phyloP scores from a whole-genome alignment of 2,797 vertebrate genomes.

The Arremon brunneinucha region DNA sequence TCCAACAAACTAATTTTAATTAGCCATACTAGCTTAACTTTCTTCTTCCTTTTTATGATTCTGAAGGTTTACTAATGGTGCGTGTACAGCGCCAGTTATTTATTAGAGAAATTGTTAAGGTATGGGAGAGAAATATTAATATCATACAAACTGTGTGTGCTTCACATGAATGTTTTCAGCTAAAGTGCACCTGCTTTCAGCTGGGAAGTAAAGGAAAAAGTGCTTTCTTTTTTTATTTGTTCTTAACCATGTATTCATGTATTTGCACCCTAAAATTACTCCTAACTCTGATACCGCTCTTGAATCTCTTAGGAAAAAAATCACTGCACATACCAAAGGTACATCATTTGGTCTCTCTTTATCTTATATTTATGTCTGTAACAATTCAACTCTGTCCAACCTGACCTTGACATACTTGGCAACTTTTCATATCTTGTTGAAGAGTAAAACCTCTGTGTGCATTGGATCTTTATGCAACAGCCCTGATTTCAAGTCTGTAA shows the following conservation, averaged over 20 bases:
- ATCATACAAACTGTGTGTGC: neutral
- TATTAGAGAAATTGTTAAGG: neutral
- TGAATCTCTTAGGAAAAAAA: neutral
- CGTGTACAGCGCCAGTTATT: neutral
- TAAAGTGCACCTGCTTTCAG: neutral
- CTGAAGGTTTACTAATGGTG: conserved; percentile 14
- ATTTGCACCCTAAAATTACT: neutral
- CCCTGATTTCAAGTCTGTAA: neutral
- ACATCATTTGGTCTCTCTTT: neutral
- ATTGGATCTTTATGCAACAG: neutral
- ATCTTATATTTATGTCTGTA: neutral
- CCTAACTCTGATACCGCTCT: neutral
- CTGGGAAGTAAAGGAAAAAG: neutral
- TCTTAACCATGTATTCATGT: neutral
- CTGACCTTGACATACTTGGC: neutral
- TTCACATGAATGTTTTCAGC: neutral
- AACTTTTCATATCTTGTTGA: neutral
- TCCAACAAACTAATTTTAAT: conserved; percentile 57
- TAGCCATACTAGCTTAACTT: conserved; percentile 41
- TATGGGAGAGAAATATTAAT: neutral
- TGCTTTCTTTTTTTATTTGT: neutral
- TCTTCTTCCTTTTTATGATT: conserved; percentile 24
- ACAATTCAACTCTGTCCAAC: neutral
- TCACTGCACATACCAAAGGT: neutral
- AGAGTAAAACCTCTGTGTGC: neutral